Percentiles rank a stretch among this genome's conserved stretches.
These are phyloP conservation scores for Psilopogon haemacephalus DNA, from an alignment of 2,113 vertebrate species.

Conservation along the genomic window DNA sequence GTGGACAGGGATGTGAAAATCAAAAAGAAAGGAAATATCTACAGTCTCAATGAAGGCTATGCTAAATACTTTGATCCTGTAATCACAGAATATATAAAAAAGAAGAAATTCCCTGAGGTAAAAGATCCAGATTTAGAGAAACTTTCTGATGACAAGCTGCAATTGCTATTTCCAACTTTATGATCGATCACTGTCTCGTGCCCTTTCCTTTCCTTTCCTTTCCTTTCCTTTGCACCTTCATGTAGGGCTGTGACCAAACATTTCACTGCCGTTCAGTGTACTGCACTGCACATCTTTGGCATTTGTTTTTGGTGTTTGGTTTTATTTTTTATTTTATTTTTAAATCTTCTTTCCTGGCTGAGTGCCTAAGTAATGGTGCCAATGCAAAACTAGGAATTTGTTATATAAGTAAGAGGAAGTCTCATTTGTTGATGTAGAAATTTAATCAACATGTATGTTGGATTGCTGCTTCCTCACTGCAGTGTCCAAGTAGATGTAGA, in stretches of 20 bases:
- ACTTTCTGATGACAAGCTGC: background rate
- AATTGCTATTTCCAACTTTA: background rate
- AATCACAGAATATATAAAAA: conserved; percentile 89
- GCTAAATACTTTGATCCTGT: conserved; percentile 91
- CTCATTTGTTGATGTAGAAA: background rate
- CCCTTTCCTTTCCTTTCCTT: background rate
- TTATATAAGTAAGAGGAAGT: background rate
- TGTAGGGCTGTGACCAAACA: background rate
- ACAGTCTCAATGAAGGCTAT: conserved; percentile 97
- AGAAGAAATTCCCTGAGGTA: conserved; percentile 94
- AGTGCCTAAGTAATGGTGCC: background rate
- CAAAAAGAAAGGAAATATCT: conserved; percentile 95
- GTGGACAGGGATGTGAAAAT: conserved; percentile 92
- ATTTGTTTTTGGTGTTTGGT: too few relatives aligned
- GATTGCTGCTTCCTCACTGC: background rate
- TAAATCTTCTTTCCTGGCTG: background rate
- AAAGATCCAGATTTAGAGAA: background rate
- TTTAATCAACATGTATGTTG: accelerated
- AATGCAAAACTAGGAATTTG: background rate
- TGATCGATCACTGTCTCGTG: background rate
- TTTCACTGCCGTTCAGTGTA: background rate
- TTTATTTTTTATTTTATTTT: background rate
- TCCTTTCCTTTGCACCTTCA: background rate
- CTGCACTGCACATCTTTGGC: background rate
- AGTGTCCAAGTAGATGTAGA: accelerated